These are phyloP conservation scores for Arrhamphus sclerolepis DNA, from an alignment of 2,797 vertebrate genomes.

Conservation along the genomic window DNA sequence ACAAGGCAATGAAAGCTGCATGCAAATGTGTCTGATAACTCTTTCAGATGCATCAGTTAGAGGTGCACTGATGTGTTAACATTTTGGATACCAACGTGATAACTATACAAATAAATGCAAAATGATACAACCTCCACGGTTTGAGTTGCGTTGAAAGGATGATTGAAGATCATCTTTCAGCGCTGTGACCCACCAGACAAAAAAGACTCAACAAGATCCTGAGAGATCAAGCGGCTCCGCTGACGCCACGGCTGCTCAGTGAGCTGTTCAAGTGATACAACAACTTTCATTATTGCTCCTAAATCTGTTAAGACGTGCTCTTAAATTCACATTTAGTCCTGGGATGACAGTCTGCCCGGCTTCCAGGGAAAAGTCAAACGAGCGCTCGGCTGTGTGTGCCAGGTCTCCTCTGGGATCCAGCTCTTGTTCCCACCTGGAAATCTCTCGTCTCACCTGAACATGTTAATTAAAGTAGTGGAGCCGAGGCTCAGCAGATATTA, in stretches of 20 bases:
- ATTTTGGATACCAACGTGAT: slow-evolving; percentile 9
- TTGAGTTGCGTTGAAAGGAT: background rate
- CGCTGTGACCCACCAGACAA: background rate
- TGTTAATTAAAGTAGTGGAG: slow-evolving; percentile 64
- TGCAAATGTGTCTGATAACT: slow-evolving; percentile 1
- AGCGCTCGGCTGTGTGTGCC: slow-evolving; percentile 16
- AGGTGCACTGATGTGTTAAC: background rate
- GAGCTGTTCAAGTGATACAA: background rate
- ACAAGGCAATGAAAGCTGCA: too few species aligned
- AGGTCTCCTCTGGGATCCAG: slow-evolving; percentile 46
- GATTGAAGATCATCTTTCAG: background rate
- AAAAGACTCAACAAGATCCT: too few species aligned
- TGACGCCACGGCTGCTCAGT: too few species aligned
- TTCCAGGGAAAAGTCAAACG: slow-evolving; percentile 27
- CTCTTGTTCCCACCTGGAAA: slow-evolving; percentile 28
- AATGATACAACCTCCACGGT: background rate
- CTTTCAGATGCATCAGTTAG: too few species aligned
- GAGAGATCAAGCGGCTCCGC: too few species aligned
- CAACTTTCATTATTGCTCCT: background rate
- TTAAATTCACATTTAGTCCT: slow-evolving; percentile 15
- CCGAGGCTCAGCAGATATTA: slow-evolving; percentile 46
- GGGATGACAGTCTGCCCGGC: slow-evolving; percentile 23
- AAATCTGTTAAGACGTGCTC: background rate
- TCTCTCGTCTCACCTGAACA: slow-evolving; percentile 30
- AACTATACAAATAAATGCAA: slow-evolving; percentile 15